phyloP scores from a whole-genome alignment of 2,888 invertebrate genomes.

The Dyspetes luteomarginatus region DNA sequence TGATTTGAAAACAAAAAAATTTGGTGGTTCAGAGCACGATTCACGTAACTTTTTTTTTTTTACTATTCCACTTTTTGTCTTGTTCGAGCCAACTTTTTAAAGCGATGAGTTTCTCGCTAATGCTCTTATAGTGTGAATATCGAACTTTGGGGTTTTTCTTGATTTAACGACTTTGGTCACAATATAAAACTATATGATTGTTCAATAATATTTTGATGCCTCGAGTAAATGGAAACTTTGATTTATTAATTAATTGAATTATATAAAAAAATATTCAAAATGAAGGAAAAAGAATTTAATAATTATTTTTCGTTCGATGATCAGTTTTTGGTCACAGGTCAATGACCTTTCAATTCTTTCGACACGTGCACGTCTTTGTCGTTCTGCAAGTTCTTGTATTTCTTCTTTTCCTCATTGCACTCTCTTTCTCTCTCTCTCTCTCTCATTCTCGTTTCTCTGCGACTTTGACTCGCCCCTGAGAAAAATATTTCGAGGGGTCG shows the following conservation, averaged over 20 bases:
- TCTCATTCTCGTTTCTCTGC: background rate
- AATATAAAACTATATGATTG: no score
- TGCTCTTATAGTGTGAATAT: background rate
- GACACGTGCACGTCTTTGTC: background rate
- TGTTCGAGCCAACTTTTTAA: background rate
- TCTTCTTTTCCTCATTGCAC: no score
- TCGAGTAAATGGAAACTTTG: no score
- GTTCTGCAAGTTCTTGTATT: constrained; percentile 1
- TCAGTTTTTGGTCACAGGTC: no score
- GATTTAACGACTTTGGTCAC: no score
- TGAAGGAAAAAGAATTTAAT: no score
- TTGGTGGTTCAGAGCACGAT: constrained; percentile 1
- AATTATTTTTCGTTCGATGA: background rate
- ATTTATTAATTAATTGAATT: no score
- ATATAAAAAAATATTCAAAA: background rate
- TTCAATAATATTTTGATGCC: no score
- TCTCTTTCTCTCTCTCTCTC: constrained; percentile 3
- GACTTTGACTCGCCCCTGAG: background rate
- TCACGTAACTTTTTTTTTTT: background rate
- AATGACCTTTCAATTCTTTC: constrained; percentile 1
- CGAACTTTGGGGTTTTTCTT: background rate
- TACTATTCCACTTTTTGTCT: background rate
- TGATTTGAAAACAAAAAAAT: constrained; percentile 5
- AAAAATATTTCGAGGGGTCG: constrained; percentile 2
- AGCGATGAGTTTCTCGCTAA: background rate